phyloP scores from a whole-genome alignment of 2,888 invertebrate genomes.

The Clitarchus hookeri region DNA sequence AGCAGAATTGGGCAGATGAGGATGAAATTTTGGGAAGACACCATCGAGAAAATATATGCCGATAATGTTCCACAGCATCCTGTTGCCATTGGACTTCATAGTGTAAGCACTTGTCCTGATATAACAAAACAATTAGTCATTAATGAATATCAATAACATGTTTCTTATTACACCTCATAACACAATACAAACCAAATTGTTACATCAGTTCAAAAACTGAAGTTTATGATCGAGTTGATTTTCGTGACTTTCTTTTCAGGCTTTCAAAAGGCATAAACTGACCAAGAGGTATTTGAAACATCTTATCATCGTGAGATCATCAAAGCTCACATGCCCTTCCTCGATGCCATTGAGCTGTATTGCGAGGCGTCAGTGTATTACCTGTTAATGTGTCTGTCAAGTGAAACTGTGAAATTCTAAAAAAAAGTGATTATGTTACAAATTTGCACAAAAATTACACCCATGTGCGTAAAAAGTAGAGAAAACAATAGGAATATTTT shows the following conservation, averaged over 20 bases:
- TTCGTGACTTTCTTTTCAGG: constrained; percentile 55
- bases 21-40: constrained; percentile 90
- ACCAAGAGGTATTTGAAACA: constrained; percentile 77
- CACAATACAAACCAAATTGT: too few species aligned
- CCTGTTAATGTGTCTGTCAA: constrained; percentile 52
- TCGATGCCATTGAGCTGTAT: constrained; percentile 84
- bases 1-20: constrained; percentile 77
- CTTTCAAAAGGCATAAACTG: constrained; percentile 65
- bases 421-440: too few species aligned
- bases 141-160: too few species aligned
- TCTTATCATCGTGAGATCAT: constrained; percentile 71
- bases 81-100: constrained; percentile 75
- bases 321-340: constrained; percentile 65
- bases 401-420: too few species aligned
- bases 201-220: not conserved
- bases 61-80: constrained; percentile 78
- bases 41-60: constrained; percentile 70
- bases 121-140: too few species aligned
- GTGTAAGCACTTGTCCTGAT: constrained; percentile 57
- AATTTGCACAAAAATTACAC: too few species aligned
- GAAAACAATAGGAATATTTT: too few species aligned
- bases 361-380: constrained; percentile 82
- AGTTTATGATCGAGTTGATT: not conserved
- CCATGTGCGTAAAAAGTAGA: too few species aligned
- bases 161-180: too few species aligned